Base-by-base conservation (phyloP, 2,113 vertebrate species). In the Otolemur garnettii region DNA sequence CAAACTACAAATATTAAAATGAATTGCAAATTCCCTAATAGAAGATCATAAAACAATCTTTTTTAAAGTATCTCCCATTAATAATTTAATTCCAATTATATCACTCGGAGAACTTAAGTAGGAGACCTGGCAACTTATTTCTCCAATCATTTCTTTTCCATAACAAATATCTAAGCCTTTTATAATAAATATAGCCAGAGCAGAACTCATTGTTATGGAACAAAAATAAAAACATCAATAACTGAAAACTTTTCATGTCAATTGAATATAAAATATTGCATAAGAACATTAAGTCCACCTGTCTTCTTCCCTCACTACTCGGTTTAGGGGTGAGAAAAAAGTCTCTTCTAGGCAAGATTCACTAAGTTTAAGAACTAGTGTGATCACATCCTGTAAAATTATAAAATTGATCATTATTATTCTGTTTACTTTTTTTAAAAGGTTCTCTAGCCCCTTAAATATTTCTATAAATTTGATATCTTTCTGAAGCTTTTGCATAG, bases 31-130 rank as follows among this genome's bases (percentile, higher is more conserved):
- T 99, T 99, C 98, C 98, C 98, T 99, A 99, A 99, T 99, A 99
- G 99, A 98, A 98, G 99, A 99, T 99, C 99, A 99, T 99, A 99
- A 99, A 99, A 99, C 99, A 99, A 99, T 99, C 98, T 99, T 99
- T 99, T 98, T 99, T 97, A 99, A 99, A 99, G 98, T 99, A 99
- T 99, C 98, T 98, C 98, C 98, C 99, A 99, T 99, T 99, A 99
- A 99, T 99, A 99, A 99, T 99, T 99, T 99, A 99, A 99, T 99
- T 99, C 99, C 98, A 99, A 99, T 99, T 99, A 99, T 99, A 99
- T 99, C 98, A 98, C 98, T 98, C 72, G 87, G 98, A 98, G 98
- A 98, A 98, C 98, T 98, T 98, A 98, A 98, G 98, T 88, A 98
- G 98, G 97, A 98, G 97, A 98, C 96, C 18, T 86, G 86, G 97